Percentiles rank a stretch among this genome's conserved stretches.
Evolutionary conservation across 2,113 vertebrate genomes (phyloP).

Genomic region (Coptodon bakossiorum): DNA sequence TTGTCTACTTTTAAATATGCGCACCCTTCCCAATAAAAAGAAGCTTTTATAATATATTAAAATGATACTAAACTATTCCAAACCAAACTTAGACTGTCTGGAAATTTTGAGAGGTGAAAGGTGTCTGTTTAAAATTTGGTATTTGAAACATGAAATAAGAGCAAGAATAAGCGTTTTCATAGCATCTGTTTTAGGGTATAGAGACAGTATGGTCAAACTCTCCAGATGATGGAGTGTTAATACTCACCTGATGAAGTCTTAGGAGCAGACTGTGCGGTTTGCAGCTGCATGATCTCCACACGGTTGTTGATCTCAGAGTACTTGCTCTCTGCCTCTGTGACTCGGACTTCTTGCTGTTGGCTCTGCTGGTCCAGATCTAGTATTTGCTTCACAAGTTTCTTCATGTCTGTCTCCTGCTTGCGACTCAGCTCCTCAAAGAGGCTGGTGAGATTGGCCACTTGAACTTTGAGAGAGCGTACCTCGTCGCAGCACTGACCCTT

Average conservation of each 20-base stretch:
- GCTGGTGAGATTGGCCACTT: conserved; percentile 87
- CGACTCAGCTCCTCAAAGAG: conserved; percentile 79
- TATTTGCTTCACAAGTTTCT: conserved; percentile 82
- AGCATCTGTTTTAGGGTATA: not conserved
- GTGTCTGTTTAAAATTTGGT: not conserved
- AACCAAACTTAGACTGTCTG: not conserved
- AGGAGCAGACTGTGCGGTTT: conserved; percentile 82
- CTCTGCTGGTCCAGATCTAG: conserved; percentile 85
- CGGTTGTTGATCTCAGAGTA: conserved; percentile 95
- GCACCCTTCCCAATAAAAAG: not conserved
- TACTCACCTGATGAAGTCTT: conserved; percentile 91
- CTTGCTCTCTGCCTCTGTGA: conserved; percentile 86
- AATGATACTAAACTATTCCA: not conserved
- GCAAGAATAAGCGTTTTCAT: not conserved
- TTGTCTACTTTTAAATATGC: not conserved
- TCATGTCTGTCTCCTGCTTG: conserved; percentile 87
- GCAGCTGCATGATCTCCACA: conserved; percentile 91
- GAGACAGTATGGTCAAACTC: not conserved
- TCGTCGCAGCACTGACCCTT: conserved; percentile 84
- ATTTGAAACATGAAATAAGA: not conserved
- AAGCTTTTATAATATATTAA: not conserved
- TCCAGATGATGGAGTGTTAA: not conserved
- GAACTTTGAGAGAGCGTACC: conserved; percentile 81
- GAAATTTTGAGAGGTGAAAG: not conserved
- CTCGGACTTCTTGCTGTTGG: conserved; percentile 80